phyloP scores from a whole-genome alignment of 2,113 vertebrate genomes.

The Platycercus adscitus region DNA sequence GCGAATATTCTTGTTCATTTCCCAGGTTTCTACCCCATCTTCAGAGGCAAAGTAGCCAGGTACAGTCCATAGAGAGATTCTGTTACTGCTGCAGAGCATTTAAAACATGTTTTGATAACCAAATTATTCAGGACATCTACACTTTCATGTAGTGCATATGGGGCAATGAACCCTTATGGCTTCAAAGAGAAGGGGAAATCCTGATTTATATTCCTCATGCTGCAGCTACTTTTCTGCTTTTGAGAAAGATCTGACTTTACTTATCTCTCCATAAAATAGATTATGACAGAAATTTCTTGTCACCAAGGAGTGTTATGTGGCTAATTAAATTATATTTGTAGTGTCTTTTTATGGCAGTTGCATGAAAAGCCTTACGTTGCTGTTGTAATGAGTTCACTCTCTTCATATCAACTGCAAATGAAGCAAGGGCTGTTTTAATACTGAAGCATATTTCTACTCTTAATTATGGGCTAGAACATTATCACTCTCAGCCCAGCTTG shows the following conservation, averaged over 20 bases:
- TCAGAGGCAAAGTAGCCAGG: not conserved
- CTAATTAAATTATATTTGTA: slow-evolving; percentile 55
- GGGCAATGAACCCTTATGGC: not conserved
- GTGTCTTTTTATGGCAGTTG: slow-evolving; percentile 48
- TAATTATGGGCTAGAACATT: slow-evolving; percentile 68
- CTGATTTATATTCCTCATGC: not conserved
- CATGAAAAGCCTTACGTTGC: slow-evolving; percentile 29
- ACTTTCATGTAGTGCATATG: not conserved
- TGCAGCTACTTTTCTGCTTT: not conserved
- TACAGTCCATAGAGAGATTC: not conserved
- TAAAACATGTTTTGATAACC: not conserved
- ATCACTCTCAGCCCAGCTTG: slow-evolving; percentile 59
- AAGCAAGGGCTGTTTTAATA: slow-evolving; percentile 56
- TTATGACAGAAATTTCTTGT: slow-evolving; percentile 42
- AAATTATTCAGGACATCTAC: not conserved
- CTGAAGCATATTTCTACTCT: slow-evolving; percentile 55
- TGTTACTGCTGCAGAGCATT: not conserved
- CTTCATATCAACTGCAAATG: slow-evolving; percentile 52
- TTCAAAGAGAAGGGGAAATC: not conserved
- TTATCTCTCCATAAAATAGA: slow-evolving; percentile 10
- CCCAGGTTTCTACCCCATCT: not conserved
- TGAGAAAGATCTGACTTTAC: not conserved
- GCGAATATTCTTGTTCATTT: not conserved
- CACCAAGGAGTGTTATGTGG: slow-evolving; percentile 21
- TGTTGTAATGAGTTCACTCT: slow-evolving; percentile 52